Conservation (phyloP, 2,888 invertebrate genomes). For the Antitype chi region DNA sequence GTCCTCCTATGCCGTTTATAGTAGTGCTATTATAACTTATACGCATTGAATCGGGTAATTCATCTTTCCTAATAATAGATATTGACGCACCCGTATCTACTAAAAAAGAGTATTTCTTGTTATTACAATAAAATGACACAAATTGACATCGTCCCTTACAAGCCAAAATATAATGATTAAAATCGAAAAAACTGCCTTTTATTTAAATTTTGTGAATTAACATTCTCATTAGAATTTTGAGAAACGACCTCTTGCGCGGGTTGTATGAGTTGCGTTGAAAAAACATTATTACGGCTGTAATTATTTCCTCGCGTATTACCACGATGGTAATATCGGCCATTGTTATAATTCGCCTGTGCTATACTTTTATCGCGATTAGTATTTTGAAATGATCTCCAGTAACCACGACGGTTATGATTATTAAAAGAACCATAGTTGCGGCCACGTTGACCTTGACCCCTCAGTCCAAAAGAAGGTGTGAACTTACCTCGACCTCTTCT, state of each 20-base stretch:
- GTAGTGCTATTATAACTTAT: conserved; percentile 4
- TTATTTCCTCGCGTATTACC: conserved; percentile 4
- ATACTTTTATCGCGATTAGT: not conserved
- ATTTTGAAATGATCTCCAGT: not conserved
- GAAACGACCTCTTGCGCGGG: not conserved
- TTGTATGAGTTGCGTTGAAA: not conserved
- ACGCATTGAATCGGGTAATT: not conserved
- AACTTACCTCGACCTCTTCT: conserved; percentile 8
- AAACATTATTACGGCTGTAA: not conserved
- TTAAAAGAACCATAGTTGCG: not conserved
- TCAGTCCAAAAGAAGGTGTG: too few relatives aligned
- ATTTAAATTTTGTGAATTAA: not conserved
- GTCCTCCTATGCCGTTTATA: conserved; percentile 1
- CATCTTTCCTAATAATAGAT: not conserved
- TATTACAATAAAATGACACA: not conserved
- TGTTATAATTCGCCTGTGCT: not conserved
- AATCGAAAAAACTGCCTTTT: conserved; percentile 3
- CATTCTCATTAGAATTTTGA: not conserved
- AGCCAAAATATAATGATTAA: conserved; percentile 1
- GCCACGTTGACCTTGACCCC: not conserved
- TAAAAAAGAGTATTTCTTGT: conserved; percentile 4
- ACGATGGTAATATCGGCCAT: not conserved
- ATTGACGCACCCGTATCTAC: conserved; percentile 8
- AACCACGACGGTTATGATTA: not conserved
- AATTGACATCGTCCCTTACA: conserved; percentile 7